phyloP scores from a whole-genome alignment of 2,797 vertebrate species.

The Coregonus ussuriensis region DNA sequence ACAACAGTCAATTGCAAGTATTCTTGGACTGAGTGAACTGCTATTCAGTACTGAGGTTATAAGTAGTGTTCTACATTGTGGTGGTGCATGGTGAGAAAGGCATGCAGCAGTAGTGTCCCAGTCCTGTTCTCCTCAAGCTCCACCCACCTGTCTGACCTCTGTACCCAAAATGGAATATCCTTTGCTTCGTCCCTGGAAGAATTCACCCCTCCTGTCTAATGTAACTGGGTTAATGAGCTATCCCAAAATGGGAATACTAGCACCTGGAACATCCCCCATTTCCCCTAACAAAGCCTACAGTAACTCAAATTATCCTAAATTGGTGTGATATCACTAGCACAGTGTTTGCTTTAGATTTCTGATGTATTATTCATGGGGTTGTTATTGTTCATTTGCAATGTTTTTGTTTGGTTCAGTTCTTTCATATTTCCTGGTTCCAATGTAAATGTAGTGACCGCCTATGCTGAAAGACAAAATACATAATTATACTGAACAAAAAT shows the following conservation, averaged over 20 bases:
- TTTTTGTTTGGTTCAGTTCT: too few relatives aligned
- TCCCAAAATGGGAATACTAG: slow-evolving; percentile 3
- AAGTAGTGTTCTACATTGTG: background rate
- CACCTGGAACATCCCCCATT: background rate
- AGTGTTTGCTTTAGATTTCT: background rate
- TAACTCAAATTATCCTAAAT: background rate
- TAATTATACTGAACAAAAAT: too few relatives aligned
- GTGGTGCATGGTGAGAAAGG: background rate
- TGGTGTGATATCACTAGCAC: background rate
- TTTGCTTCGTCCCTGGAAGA: background rate
- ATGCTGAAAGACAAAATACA: too few relatives aligned
- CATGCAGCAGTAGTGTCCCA: background rate
- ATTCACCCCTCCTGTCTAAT: background rate
- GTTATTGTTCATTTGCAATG: too few relatives aligned
- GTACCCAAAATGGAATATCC: slow-evolving; percentile 1
- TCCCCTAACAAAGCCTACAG: background rate
- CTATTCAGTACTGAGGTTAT: background rate
- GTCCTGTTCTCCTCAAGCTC: background rate
- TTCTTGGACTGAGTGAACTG: background rate
- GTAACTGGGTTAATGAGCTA: slow-evolving; percentile 19
- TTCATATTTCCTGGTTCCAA: too few relatives aligned
- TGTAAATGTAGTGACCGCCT: too few relatives aligned
- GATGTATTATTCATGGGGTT: background rate
- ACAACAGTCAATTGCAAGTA: background rate
- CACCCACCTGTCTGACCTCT: slow-evolving; percentile 1